Evolutionary conservation across 2,113 vertebrate genomes (phyloP).

Genomic region (Sebastes fasciatus): DNA sequence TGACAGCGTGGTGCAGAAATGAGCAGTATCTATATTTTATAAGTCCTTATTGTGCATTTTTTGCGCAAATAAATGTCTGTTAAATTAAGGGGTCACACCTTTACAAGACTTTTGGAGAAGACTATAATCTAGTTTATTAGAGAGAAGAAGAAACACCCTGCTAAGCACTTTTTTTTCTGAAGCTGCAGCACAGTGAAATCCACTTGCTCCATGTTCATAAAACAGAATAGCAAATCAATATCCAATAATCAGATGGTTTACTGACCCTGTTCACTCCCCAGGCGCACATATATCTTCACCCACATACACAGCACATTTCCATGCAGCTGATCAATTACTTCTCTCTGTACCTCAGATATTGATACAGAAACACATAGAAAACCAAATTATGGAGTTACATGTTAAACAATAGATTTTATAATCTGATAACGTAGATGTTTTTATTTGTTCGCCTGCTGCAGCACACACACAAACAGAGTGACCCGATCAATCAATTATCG

Average conservation of each 20-base stretch:
- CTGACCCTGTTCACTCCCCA: slow-evolving; percentile 16
- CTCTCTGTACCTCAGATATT: not conserved
- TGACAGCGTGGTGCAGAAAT: not conserved
- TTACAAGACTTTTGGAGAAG: slow-evolving; percentile 23
- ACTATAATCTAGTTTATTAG: slow-evolving; percentile 43
- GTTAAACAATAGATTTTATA: slow-evolving; percentile 10
- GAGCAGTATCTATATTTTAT: not conserved
- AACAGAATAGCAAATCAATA: slow-evolving; percentile 70
- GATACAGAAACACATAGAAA: not conserved
- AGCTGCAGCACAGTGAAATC: slow-evolving; percentile 46
- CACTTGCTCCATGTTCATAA: slow-evolving; percentile 62
- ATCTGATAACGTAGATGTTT: slow-evolving; percentile 33
- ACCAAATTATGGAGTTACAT: not conserved
- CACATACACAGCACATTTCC: slow-evolving; percentile 1
- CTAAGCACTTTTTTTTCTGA: slow-evolving; percentile 48
- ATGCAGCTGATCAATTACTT: not conserved
- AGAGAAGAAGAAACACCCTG: slow-evolving; percentile 3
- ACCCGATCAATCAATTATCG: slow-evolving; percentile 77
- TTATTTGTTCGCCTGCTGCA: slow-evolving; percentile 1
- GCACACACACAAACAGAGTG: slow-evolving; percentile 5
- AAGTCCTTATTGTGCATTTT: slow-evolving; percentile 4
- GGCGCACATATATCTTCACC: not conserved
- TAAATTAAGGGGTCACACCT: slow-evolving; percentile 25
- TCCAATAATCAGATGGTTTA: slow-evolving; percentile 73
- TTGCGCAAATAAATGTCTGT: slow-evolving; percentile 15